Evolutionary conservation across 1,140 invertebrate species (phyloP), one percentile per base, ranked within the genome.

Genomic region (Drosophila ercepeae): DNA sequence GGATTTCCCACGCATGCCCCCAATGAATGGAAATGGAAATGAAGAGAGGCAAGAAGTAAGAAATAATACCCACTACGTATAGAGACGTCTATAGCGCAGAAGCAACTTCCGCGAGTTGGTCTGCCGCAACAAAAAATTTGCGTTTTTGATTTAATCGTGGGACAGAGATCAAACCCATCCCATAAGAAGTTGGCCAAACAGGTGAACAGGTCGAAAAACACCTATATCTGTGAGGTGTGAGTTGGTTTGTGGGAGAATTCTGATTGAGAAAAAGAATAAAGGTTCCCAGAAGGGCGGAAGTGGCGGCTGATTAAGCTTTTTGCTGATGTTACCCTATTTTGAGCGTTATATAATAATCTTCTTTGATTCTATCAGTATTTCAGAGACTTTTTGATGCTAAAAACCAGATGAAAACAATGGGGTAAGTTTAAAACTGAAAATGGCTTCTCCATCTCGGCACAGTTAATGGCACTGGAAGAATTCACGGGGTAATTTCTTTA

Each of bases 381-480:
- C 29, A 32, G 29, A 27, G 7, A 27, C 21, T 21, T 21, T 21
- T 21, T 1, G 7, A 5, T 6, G 5, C 6, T 27, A 7, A 1
- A 27, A 27, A 27, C 25, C 7, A 7, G 25, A 27, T 27, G 6
- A 27, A 27, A 27, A 27, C 7, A 27, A 27, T 27, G 2, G 36
- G 36, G 36, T 39, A 39, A 39, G 36, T 39, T 0, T 1, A 9
- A 54, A 32, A 36, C 42, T 68, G 34, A 44, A 34, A 21, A 52
- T 36, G 65, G 58, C 29, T 23, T 57, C 42, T 50, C 29, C 44
- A 83, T 91, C 91, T 86, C 90, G 71, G 78, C 91, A 91, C 91
- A 92, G 91, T 91, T 91, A 92, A 92, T 92, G 91, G 91, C 91
- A 92, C 91, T 92, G 91, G 91, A 92, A 92, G 91, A 92, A 92